Conservation (phyloP, 2,113 vertebrate species). For the Myotis brandtii region DNA sequence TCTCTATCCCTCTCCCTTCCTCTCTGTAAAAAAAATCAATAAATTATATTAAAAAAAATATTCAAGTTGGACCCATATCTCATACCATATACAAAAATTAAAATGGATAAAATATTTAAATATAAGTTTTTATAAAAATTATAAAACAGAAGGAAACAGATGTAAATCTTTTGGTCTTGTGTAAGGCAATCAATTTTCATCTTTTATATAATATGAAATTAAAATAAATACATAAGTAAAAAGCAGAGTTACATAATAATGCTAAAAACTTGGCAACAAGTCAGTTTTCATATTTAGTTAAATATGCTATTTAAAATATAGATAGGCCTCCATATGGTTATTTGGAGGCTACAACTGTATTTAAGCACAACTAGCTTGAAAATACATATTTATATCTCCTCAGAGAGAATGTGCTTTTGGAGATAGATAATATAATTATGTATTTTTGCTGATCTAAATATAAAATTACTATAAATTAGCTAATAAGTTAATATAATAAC, state of each 20-base stretch:
- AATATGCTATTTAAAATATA: not conserved
- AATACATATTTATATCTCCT: conserved; percentile 15
- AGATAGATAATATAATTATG: conserved; percentile 17
- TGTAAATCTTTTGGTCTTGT: not conserved
- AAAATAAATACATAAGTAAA: not conserved
- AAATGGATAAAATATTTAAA: not conserved
- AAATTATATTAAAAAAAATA: not conserved
- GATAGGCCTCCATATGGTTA: not conserved
- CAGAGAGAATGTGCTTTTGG: conserved; percentile 33
- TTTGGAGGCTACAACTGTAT: conserved; percentile 26
- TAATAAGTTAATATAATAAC: conserved; percentile 35
- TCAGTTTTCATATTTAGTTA: conserved; percentile 41
- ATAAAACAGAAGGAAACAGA: not conserved
- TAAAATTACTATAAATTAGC: conserved; percentile 48
- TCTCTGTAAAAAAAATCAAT: too few relatives aligned
- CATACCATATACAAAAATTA: not conserved
- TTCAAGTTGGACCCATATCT: not conserved
- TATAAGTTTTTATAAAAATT: not conserved
- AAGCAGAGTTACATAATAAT: not conserved
- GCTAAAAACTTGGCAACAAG: not conserved
- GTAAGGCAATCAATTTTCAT: conserved; percentile 24
- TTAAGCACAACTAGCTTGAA: conserved; percentile 49
- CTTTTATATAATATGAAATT: not conserved
- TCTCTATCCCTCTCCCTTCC: too few relatives aligned
- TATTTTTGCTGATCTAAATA: conserved; percentile 27